These are phyloP conservation scores for Leptopilina drosophilae DNA, from an alignment of 2,888 invertebrate genomes.

Conservation along the genomic window DNA sequence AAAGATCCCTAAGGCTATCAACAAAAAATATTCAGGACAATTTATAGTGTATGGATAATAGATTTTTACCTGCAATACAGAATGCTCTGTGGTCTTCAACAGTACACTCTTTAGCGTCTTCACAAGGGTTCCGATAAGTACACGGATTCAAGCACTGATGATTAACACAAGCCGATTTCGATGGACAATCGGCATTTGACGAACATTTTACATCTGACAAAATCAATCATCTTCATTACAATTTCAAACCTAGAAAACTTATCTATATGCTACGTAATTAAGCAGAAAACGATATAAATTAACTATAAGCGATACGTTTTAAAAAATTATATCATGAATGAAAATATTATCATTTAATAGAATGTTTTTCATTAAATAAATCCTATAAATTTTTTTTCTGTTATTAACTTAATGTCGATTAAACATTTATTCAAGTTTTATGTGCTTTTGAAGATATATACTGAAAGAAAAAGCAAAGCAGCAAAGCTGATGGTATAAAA, in stretches of 20 bases:
- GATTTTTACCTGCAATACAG: constrained; percentile 85
- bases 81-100: constrained; percentile 90
- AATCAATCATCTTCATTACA: constrained; percentile 54
- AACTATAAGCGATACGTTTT: background rate
- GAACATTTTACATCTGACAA: constrained; percentile 86
- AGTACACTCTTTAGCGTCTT: constrained; percentile 86
- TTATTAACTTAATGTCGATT: background rate
- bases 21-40: background rate
- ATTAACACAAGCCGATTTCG: constrained; percentile 87
- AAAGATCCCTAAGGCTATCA: too few relatives aligned
- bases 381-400: background rate
- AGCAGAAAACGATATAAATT: background rate
- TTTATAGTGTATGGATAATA: background rate
- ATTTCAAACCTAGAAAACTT: constrained; percentile 28
- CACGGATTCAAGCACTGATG: constrained; percentile 91
- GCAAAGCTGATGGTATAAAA: constrained; percentile 34
- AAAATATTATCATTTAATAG: background rate
- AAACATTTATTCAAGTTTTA: constrained; percentile 10
- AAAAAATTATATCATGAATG: background rate
- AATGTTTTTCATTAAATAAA: too few relatives aligned
- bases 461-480: constrained; percentile 31
- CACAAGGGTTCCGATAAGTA: constrained; percentile 85
- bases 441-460: constrained; percentile 1
- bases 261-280: constrained; percentile 2
- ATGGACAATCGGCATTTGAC: constrained; percentile 88